Conservation (phyloP, 1,140 invertebrate species). For the Spodoptera frugiperda region DNA sequence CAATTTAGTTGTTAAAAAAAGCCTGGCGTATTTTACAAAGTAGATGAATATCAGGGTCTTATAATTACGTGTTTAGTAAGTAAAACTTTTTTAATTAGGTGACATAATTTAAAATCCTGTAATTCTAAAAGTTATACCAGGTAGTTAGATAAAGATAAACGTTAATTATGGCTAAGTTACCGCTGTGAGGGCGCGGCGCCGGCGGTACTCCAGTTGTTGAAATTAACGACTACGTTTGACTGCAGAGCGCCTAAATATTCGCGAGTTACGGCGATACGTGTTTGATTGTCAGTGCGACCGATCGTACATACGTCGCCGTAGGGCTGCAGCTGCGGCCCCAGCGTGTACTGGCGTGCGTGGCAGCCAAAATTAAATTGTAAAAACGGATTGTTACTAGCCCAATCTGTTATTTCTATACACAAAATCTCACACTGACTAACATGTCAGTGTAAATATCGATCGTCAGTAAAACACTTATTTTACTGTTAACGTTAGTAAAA, state of each 20-base stretch:
- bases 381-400: not conserved
- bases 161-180: slow-evolving; percentile 48
- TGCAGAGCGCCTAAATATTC: slow-evolving; percentile 26
- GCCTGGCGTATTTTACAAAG: slow-evolving; percentile 56
- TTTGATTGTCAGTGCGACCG: slow-evolving; percentile 23
- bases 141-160: slow-evolving; percentile 55
- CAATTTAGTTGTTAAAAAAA: slow-evolving; percentile 29
- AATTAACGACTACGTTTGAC: slow-evolving; percentile 28
- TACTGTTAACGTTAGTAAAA: not conserved
- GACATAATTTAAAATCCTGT: slow-evolving; percentile 58
- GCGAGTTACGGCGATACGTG: not conserved
- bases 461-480: not conserved
- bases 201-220: not conserved
- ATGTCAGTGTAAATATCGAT: not conserved
- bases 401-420: not conserved
- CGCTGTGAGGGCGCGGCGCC: not conserved
- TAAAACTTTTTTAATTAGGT: slow-evolving; percentile 69
- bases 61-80: slow-evolving; percentile 70
- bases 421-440: not conserved
- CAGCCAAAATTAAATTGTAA: not conserved
- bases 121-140: slow-evolving; percentile 52
- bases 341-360: not conserved
- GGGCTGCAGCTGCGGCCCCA: not conserved
- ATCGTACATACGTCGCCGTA: not conserved
- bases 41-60: slow-evolving; percentile 79